Evolutionary conservation across 2,113 vertebrate species (phyloP).

Genomic region (Amblyopsis rosae): DNA sequence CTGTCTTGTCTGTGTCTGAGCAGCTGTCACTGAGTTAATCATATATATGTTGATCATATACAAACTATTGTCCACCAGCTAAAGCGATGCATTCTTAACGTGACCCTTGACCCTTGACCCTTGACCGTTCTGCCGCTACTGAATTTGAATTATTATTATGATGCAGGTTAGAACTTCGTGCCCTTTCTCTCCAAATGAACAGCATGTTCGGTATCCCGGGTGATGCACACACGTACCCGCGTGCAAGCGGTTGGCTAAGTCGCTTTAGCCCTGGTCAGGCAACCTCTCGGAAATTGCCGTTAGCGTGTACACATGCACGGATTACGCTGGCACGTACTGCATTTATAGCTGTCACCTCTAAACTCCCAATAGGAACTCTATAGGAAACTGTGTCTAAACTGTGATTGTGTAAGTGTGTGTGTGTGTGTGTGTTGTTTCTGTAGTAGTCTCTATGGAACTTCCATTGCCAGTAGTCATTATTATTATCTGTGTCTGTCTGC

Average conservation of each 20-base stretch:
- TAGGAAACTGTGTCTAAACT: conserved; percentile 8
- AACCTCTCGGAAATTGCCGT: conserved; percentile 50
- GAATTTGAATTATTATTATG: too few relatives aligned
- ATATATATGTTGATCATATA: too few relatives aligned
- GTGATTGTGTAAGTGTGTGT: conserved; percentile 4
- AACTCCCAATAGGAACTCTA: conserved; percentile 12
- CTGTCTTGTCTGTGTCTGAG: too few relatives aligned
- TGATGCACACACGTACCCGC: conserved; percentile 6
- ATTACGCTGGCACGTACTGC: conserved; percentile 20
- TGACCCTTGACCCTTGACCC: too few relatives aligned
- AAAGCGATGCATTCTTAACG: too few relatives aligned
- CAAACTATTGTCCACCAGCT: too few relatives aligned
- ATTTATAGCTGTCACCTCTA: not conserved
- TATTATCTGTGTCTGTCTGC: conserved; percentile 39
- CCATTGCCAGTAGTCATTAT: conserved; percentile 55
- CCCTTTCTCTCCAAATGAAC: not conserved
- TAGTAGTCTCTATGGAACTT: conserved; percentile 46
- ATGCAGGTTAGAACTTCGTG: too few relatives aligned
- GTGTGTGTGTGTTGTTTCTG: conserved; percentile 14
- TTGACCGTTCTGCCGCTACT: too few relatives aligned
- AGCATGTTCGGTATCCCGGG: not conserved
- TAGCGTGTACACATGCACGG: conserved; percentile 29
- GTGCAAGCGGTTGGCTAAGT: conserved; percentile 42
- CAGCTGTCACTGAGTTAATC: too few relatives aligned
- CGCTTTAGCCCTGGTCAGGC: conserved; percentile 56